A percentile compares a stretch with the other conserved stretches of the same genome.
phyloP scores from a whole-genome alignment of 2,797 vertebrate species.

The Cossypha niveicapilla region DNA sequence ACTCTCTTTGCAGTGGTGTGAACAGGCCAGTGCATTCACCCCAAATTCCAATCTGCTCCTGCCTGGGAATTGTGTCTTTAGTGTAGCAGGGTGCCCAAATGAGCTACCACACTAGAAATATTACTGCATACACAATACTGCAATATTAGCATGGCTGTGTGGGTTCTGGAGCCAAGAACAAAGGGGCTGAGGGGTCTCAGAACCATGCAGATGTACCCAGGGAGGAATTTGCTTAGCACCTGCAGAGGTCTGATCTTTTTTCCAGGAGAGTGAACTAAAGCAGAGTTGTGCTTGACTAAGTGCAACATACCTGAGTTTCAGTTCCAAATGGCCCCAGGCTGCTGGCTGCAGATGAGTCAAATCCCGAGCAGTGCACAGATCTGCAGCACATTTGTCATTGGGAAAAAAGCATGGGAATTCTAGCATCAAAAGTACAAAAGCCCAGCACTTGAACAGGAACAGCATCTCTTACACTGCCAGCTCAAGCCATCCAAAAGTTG shows the following conservation, averaged over 20 bases:
- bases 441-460: constrained; percentile 9
- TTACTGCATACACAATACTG: background rate
- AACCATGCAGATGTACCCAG: background rate
- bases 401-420: constrained; percentile 18
- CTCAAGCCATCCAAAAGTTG: constrained; percentile 33
- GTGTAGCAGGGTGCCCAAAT: background rate
- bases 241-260: constrained; percentile 14
- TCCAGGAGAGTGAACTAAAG: background rate
- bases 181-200: background rate
- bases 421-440: constrained; percentile 5
- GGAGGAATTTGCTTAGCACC: constrained; percentile 16
- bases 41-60: background rate
- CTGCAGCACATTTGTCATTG: background rate
- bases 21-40: background rate
- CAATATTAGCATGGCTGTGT: background rate
- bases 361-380: background rate
- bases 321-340: background rate
- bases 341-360: constrained; percentile 31
- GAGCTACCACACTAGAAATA: background rate
- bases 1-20: background rate
- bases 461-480: background rate
- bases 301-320: constrained; percentile 17
- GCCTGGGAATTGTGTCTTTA: background rate
- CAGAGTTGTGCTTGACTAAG: background rate
- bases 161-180: background rate